Conservation (phyloP, 2,888 invertebrate species). For the Nematopogon swammerdamellus region DNA sequence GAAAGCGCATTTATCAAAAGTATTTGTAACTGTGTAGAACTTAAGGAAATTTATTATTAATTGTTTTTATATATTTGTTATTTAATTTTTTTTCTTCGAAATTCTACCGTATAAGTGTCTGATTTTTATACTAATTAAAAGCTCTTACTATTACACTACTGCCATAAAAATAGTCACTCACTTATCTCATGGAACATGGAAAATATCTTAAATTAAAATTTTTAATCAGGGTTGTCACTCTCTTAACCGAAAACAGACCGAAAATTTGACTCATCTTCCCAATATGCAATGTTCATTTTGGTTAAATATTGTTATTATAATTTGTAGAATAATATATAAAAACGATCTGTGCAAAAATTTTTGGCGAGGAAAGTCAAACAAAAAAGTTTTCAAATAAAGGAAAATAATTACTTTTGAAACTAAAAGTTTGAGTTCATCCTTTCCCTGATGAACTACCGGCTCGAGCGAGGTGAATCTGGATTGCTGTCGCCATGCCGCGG, state of each 20-base stretch:
- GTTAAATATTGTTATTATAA: no score
- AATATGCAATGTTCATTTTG: no score
- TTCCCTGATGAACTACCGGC: background rate
- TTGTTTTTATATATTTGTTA: background rate
- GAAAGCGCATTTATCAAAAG: background rate
- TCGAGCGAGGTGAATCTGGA: background rate
- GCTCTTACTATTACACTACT: background rate
- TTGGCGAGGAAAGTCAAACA: no score
- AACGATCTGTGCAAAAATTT: no score
- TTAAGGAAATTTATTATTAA: background rate
- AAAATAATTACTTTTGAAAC: no score
- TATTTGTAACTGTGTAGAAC: background rate
- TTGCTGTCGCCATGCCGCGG: background rate
- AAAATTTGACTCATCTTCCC: no score
- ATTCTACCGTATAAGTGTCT: background rate
- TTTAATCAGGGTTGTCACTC: background rate
- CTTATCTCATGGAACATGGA: background rate
- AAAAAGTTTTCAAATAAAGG: no score
- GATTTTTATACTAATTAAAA: background rate
- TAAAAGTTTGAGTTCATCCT: no score
- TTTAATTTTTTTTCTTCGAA: background rate
- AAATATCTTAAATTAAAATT: background rate
- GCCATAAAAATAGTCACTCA: background rate
- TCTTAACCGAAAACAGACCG: no score
- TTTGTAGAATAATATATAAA: no score